These are phyloP conservation scores for Barnardius zonarius DNA, from an alignment of 2,113 vertebrate genomes.

Conservation along the genomic window DNA sequence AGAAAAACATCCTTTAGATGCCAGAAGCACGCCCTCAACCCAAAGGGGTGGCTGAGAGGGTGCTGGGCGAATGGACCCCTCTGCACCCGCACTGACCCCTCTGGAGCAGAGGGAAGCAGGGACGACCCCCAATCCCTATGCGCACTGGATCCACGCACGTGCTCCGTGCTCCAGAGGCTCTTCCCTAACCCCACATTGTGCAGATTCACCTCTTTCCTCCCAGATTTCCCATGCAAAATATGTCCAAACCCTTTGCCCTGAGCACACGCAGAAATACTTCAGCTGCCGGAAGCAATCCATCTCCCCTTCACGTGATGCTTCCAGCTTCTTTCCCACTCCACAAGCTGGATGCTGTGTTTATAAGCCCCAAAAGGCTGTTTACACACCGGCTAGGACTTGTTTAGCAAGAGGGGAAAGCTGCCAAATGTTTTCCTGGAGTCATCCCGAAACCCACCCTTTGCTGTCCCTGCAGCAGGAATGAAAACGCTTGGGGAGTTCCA, in stretches of 20 bases:
- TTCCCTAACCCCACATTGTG: fast-evolving
- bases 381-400: slow-evolving; percentile 6
- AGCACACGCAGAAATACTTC: not conserved
- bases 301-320: not conserved
- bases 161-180: not conserved
- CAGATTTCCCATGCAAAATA: not conserved
- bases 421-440: slow-evolving; percentile 25
- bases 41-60: not conserved
- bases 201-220: not conserved
- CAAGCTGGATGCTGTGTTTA: slow-evolving; percentile 19
- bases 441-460: not conserved
- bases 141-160: not conserved
- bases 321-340: not conserved
- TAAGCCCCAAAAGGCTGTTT: slow-evolving; percentile 23
- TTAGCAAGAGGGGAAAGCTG: slow-evolving; percentile 11
- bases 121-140: fast-evolving
- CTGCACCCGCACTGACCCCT: not conserved
- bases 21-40: not conserved
- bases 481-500: not conserved
- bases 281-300: slow-evolving; percentile 16
- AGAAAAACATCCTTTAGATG: not conserved
- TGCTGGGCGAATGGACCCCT: not conserved
- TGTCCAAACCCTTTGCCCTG: not conserved
- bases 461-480: not conserved
- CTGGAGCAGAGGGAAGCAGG: not conserved